A percentile compares a stretch with the other conserved stretches of the same genome.
These are phyloP conservation scores for Papilio glaucus DNA, from an alignment of 1,140 invertebrate genomes.

Conservation along the genomic window DNA sequence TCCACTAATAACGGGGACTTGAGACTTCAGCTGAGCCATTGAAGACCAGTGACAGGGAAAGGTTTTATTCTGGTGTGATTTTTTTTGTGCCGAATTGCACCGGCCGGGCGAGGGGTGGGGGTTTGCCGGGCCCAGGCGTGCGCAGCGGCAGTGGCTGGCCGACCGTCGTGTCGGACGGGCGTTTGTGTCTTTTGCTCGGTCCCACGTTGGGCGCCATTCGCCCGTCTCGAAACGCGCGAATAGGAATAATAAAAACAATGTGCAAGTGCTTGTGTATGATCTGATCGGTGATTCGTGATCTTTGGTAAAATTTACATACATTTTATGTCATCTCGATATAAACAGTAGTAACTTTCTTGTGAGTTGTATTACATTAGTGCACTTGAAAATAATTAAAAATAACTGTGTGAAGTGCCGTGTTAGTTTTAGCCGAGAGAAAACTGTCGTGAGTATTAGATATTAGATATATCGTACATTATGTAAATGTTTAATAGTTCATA, in stretches of 20 bases:
- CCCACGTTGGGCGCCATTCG: slow-evolving; percentile 69
- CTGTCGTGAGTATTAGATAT: not conserved
- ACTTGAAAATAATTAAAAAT: not conserved
- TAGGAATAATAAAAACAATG: slow-evolving; percentile 39
- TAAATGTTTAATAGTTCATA: not conserved
- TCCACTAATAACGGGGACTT: slow-evolving; percentile 73
- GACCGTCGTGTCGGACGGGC: slow-evolving; percentile 49
- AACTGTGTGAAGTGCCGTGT: slow-evolving; percentile 12
- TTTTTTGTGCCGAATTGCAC: slow-evolving; percentile 76
- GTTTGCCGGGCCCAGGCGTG: slow-evolving; percentile 75
- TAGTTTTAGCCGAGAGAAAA: not conserved
- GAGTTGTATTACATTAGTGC: not conserved
- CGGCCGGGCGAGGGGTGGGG: slow-evolving; percentile 56
- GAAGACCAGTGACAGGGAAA: slow-evolving; percentile 72
- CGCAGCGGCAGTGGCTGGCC: slow-evolving; percentile 71
- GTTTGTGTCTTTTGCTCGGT: slow-evolving; percentile 37
- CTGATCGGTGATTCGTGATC: slow-evolving; percentile 37
- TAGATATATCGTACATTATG: not conserved
- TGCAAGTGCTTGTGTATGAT: slow-evolving; percentile 41
- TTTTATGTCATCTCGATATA: not conserved
- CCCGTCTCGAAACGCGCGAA: slow-evolving; percentile 43
- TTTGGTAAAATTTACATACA: not conserved
- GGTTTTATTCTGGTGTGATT: slow-evolving; percentile 75
- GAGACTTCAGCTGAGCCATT: slow-evolving; percentile 67
- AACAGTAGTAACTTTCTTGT: not conserved